Evolutionary conservation across 2,888 invertebrate species (phyloP).

Genomic region (Drosophila dives): DNA sequence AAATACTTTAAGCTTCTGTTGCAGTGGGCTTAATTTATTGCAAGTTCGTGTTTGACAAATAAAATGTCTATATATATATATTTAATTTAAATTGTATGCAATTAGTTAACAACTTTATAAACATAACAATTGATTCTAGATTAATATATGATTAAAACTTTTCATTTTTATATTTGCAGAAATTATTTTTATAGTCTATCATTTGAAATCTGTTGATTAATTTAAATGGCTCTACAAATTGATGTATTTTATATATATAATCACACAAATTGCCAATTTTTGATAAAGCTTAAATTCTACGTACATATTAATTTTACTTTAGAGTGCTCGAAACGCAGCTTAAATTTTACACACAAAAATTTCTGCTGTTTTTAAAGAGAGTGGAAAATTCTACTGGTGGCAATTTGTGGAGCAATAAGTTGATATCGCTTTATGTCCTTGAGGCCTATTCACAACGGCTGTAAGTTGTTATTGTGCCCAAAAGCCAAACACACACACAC

Average conservation of each 20-base stretch:
- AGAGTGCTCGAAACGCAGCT: not conserved
- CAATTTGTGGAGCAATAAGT: constrained; percentile 44
- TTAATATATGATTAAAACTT: not conserved
- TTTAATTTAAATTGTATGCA: not conserved
- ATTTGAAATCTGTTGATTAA: not conserved
- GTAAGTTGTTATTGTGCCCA: constrained; percentile 21
- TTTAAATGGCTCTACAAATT: not conserved
- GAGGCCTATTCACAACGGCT: constrained; percentile 18
- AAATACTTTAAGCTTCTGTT: not conserved
- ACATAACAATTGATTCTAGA: not conserved
- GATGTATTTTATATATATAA: too few relatives aligned
- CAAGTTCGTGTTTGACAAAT: not conserved
- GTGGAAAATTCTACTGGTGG: constrained; percentile 14
- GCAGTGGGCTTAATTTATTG: not conserved
- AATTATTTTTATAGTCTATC: not conserved
- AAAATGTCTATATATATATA: too few relatives aligned
- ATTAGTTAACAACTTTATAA: not conserved
- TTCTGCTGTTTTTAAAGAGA: not conserved
- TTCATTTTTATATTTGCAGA: not conserved
- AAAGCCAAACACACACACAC: not conserved
- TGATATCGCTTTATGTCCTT: constrained; percentile 38
- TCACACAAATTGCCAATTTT: not conserved
- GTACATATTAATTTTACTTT: not conserved
- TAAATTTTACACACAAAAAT: not conserved
- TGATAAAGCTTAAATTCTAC: not conserved